Conservation (phyloP, 1,140 invertebrate species). For the Panagrolaimus sp. region DNA sequence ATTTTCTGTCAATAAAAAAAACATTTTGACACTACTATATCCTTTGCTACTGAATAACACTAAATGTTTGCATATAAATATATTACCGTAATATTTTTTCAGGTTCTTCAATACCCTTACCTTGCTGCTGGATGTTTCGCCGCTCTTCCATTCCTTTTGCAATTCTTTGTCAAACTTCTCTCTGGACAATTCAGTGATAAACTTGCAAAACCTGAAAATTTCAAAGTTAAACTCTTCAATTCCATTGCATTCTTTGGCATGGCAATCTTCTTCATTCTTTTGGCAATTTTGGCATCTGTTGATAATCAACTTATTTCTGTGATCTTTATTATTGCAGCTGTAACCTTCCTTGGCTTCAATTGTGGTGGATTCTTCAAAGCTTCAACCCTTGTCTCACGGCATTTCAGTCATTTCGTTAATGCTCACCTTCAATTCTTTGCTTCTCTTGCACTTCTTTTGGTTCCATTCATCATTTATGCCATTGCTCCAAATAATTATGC, state of each 20-base stretch:
- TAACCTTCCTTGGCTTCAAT: conserved; percentile 44
- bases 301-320: conserved; percentile 15
- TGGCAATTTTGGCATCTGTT: conserved; percentile 15
- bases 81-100: conserved; percentile 16
- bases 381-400: conserved; percentile 41
- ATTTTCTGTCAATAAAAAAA: too few relatives aligned
- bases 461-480: neutral
- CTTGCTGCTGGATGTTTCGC: conserved; percentile 38
- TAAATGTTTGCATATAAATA: too few relatives aligned
- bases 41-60: too few relatives aligned
- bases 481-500: neutral
- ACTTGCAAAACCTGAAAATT: conserved; percentile 20
- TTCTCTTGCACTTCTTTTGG: neutral
- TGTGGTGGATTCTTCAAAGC: conserved; percentile 49
- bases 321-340: conserved; percentile 28
- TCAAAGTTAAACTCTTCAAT: conserved; percentile 43
- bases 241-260: conserved; percentile 44
- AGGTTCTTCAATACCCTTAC: conserved; percentile 36
- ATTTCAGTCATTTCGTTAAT: conserved; percentile 30
- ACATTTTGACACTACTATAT: too few relatives aligned
- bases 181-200: conserved; percentile 43
- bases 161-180: conserved; percentile 44
- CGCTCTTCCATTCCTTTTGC: conserved; percentile 45
- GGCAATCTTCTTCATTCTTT: conserved; percentile 39
- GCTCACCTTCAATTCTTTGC: neutral